Conservation (phyloP, 1,140 invertebrate genomes). For the Belonocnema kinseyi region DNA sequence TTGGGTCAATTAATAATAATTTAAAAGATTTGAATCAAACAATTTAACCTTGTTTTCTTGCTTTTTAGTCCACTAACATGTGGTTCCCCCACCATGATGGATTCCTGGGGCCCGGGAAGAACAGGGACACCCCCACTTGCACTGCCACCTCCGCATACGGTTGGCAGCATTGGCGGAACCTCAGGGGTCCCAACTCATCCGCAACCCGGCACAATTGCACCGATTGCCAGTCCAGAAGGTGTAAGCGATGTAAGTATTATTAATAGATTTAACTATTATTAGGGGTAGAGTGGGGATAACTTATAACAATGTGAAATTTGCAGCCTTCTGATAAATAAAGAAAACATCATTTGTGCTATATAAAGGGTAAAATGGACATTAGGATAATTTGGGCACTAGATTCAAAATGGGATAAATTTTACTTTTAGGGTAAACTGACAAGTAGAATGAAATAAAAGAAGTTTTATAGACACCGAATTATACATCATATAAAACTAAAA, state of each 20-base stretch:
- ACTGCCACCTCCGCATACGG: slow-evolving; percentile 59
- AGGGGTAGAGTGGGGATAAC: too few relatives aligned
- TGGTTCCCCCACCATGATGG: slow-evolving; percentile 74
- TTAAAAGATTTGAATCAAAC: too few relatives aligned
- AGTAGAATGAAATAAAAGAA: background rate
- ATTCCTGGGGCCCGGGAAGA: slow-evolving; percentile 69
- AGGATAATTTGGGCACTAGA: too few relatives aligned
- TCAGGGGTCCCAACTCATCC: slow-evolving; percentile 52
- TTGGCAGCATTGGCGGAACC: slow-evolving; percentile 60
- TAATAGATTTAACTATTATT: too few relatives aligned
- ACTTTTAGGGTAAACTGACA: background rate
- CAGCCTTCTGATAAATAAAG: too few relatives aligned
- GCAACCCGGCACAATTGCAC: slow-evolving; percentile 66
- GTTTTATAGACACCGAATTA: background rate
- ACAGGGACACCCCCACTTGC: slow-evolving; percentile 65
- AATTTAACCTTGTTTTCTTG: slow-evolving; percentile 21
- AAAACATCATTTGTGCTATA: too few relatives aligned
- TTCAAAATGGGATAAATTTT: background rate
- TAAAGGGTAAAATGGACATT: too few relatives aligned
- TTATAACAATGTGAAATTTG: too few relatives aligned
- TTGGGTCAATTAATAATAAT: too few relatives aligned
- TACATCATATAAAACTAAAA: background rate
- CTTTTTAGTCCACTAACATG: slow-evolving; percentile 76
- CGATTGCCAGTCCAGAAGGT: slow-evolving; percentile 75
- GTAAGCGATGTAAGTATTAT: slow-evolving; percentile 70